These are phyloP conservation scores for Chalcis sispes DNA, from an alignment of 2,888 invertebrate genomes.

Conservation along the genomic window DNA sequence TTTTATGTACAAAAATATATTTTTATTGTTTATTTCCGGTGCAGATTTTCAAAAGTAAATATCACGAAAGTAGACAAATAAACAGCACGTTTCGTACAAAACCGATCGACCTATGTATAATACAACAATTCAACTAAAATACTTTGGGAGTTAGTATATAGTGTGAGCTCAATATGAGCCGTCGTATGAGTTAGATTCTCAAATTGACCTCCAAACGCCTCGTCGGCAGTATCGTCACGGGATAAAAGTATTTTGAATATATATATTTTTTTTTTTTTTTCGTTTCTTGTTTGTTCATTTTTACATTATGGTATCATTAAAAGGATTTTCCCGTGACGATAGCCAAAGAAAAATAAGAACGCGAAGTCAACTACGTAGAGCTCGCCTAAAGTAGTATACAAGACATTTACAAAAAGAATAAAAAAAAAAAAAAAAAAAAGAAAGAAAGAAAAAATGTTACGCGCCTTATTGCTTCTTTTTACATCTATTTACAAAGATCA, in stretches of 20 bases:
- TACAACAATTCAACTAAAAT: slow-evolving; percentile 72
- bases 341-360: slow-evolving; percentile 38
- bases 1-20: slow-evolving; percentile 21
- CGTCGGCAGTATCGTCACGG: slow-evolving; percentile 61
- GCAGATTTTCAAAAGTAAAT: slow-evolving; percentile 46
- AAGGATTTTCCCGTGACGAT: slow-evolving; percentile 37
- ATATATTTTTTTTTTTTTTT: no score
- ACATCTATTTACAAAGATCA: slow-evolving; percentile 57
- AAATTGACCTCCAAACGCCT: slow-evolving; percentile 63
- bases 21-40: not conserved
- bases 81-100: slow-evolving; percentile 28
- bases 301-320: not conserved
- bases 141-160: slow-evolving; percentile 66
- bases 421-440: slow-evolving; percentile 43
- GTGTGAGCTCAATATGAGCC: slow-evolving; percentile 73
- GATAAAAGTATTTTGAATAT: no score
- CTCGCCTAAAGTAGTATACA: slow-evolving; percentile 56
- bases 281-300: not conserved
- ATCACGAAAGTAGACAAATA: slow-evolving; percentile 12
- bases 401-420: slow-evolving; percentile 55
- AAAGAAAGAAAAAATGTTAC: slow-evolving; percentile 47
- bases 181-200: slow-evolving; percentile 67
- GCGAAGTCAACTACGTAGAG: slow-evolving; percentile 45
- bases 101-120: slow-evolving; percentile 58
- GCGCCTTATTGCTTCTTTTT: slow-evolving; percentile 58